These are phyloP conservation scores for Drosophila parabipectinata DNA, from an alignment of 1,140 invertebrate species.

Conservation along the genomic window DNA sequence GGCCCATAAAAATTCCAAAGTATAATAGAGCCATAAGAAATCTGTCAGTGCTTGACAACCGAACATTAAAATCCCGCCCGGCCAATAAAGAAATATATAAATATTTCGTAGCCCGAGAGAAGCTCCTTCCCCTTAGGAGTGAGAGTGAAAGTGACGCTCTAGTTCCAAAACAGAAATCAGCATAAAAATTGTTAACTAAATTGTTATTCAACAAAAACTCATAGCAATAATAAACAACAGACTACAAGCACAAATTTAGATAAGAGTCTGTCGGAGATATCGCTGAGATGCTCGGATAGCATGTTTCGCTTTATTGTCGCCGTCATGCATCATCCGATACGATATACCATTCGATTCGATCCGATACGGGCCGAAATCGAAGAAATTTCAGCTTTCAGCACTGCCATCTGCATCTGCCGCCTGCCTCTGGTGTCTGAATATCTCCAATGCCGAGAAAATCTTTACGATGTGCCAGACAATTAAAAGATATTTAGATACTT, in stretches of 20 bases:
- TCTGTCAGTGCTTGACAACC: conserved; percentile 45
- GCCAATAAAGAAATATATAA: conserved; percentile 56
- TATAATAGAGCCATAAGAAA: conserved; percentile 63
- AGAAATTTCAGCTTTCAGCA: conserved; percentile 68
- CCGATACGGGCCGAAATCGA: conserved; percentile 16
- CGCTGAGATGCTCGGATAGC: conserved; percentile 17
- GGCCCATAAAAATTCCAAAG: conserved; percentile 35
- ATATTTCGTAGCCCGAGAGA: conserved; percentile 18
- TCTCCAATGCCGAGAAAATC: conserved; percentile 57
- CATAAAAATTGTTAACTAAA: conserved; percentile 65
- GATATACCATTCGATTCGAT: conserved; percentile 19
- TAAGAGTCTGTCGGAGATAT: conserved; percentile 24
- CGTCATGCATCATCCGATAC: conserved; percentile 62
- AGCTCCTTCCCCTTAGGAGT: conserved; percentile 24
- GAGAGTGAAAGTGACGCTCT: conserved; percentile 66
- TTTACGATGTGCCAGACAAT: conserved; percentile 76
- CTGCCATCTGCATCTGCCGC: conserved; percentile 61
- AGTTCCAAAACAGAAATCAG: conserved; percentile 39
- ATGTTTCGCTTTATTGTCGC: conserved; percentile 73
- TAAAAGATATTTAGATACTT: conserved; percentile 55
- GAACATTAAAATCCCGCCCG: conserved; percentile 33
- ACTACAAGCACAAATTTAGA: conserved; percentile 40
- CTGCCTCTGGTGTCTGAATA: conserved; percentile 31
- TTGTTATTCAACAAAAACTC: conserved; percentile 55
- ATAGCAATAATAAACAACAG: conserved; percentile 47